phyloP scores from a whole-genome alignment of 1,140 invertebrate species.

The Caenorhabditis elegans region WBcel235 BX284603.4:10817001-10817500 shows the following conservation, averaged over 20 bases:
- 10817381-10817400: conserved; percentile 19
- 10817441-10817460: too few relatives aligned
- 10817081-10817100: not conserved
- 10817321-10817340: too few relatives aligned
- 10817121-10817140: not conserved
- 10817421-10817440: too few relatives aligned
- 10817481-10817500: too few relatives aligned
- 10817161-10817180: too few relatives aligned
- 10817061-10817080: not conserved
- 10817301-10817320: conserved; percentile 20
- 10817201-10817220: conserved; percentile 20
- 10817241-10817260: conserved; percentile 12
- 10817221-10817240: conserved; percentile 16
- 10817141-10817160: not conserved
- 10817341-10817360: too few relatives aligned
- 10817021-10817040: not conserved
- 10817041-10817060: conserved; percentile 34
- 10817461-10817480: too few relatives aligned
- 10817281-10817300: conserved; percentile 27
- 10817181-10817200: conserved; percentile 19
- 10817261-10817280: not conserved
- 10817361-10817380: conserved; percentile 8
- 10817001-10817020: not conserved
- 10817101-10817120: not conserved
- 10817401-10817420: too few relatives aligned